These are phyloP conservation scores for human (Homo sapiens) DNA, from an alignment of 2,113 vertebrate genomes.

Conservation along the genomic window DNA sequence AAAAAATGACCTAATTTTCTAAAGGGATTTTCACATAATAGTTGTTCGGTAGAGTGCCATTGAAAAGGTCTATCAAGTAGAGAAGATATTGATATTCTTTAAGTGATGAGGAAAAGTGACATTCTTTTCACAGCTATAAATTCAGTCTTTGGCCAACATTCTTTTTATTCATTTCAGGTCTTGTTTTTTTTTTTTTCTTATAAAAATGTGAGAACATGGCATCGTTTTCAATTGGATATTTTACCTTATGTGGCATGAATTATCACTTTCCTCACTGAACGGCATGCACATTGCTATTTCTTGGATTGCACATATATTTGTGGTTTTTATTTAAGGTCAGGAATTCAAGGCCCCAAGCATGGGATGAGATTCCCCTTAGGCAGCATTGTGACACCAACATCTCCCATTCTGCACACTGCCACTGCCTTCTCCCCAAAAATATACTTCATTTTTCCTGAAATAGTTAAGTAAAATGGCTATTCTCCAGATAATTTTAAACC, in stretches of 20 bases:
- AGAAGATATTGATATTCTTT: background rate
- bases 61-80: background rate
- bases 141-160: background rate
- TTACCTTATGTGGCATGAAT: background rate
- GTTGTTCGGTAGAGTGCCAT: background rate
- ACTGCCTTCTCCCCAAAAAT: accelerated
- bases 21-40: slow-evolving; percentile 8
- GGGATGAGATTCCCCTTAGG: too few species aligned
- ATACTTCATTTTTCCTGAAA: background rate
- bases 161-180: background rate
- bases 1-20: slow-evolving; percentile 36
- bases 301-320: background rate
- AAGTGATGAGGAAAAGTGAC: background rate
- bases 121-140: background rate
- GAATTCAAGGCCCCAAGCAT: accelerated
- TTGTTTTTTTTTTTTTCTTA: background rate
- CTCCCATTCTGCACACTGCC: too few species aligned
- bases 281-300: accelerated
- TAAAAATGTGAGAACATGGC: background rate
- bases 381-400: accelerated
- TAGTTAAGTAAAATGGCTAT: background rate
- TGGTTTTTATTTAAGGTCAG: background rate
- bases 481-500: background rate
- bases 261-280: background rate
- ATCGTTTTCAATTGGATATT: background rate